Percentiles rank a stretch among this genome's conserved stretches.
These are phyloP conservation scores for Peromyscus maniculatus DNA, from an alignment of 2,113 vertebrate species.

Conservation along the genomic window DNA sequence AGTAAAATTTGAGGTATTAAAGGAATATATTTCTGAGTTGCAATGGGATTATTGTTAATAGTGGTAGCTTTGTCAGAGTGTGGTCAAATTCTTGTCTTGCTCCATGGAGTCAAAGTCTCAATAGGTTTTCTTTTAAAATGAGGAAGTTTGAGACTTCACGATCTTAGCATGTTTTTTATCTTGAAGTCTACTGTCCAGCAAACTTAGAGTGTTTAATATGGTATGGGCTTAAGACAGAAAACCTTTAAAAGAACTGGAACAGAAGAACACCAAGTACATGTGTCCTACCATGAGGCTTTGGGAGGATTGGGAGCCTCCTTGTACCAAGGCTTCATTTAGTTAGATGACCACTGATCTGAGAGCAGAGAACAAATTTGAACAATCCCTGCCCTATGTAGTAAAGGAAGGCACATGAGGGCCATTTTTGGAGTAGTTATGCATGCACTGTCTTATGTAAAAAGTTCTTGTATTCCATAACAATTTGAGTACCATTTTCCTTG, in stretches of 20 bases:
- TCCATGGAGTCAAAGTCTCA: not conserved
- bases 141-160: not conserved
- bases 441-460: not conserved
- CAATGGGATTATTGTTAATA: not conserved
- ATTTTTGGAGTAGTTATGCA: not conserved
- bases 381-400: not conserved
- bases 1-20: not conserved
- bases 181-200: not conserved
- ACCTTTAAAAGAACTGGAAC: not conserved
- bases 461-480: not conserved
- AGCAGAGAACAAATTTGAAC: not conserved
- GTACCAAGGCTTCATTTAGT: not conserved
- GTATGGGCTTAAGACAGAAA: not conserved
- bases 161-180: not conserved
- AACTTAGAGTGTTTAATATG: not conserved
- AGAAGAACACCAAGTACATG: not conserved
- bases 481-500: not conserved
- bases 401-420: not conserved
- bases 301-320: not conserved
- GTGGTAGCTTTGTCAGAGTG: not conserved
- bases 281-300: not conserved
- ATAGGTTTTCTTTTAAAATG: not conserved
- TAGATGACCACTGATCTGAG: not conserved
- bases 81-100: not conserved
- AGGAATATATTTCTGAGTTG: not conserved